Base-by-base conservation (phyloP, 1,140 invertebrate genomes). In the Brachionus paranguensis region DNA sequence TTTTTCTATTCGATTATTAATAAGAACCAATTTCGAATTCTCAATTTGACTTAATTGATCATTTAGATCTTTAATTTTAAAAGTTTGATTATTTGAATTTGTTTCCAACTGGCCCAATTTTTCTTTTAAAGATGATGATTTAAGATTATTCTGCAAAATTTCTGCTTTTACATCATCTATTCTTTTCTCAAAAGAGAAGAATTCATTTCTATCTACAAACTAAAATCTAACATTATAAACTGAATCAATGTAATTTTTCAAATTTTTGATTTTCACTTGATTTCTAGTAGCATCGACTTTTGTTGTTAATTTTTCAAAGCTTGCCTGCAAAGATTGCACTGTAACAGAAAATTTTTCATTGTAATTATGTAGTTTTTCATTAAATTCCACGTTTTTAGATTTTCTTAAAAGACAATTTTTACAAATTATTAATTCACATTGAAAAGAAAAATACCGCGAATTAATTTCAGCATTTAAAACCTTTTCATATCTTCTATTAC, bases 401-500 rank as follows among this genome's bases (percentile, higher is more conserved):
- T 81, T 81, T 64, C 78, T 79, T 50, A 50, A 41, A 27, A 33
- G 5, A 2, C 3, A 33, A 33, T 33, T 33, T 3, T 1, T 1
- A 2, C n/a, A 47, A 47, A 47, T 12, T 27, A 12, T 68, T 0
- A 17, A 12, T 68, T 29, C 8, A 70, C 3, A n/a, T 12, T 14
- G 1, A 33, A 27, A 1, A 14, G 7, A 17, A 50, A 6, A 76
- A 41, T 79, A 88, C 88, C 88, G 87, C 53, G 88, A 88, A 78
- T 88, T 88, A 33, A 89, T 89, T 85, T 89, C 89, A 45, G 89
- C 89, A 27, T 86, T 85, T 29, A 89, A 85, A 12, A 89, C 85
- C 85, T 89, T 88, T 84, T 89, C 88, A 53, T 87, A 84, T 65
- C 87, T 87, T 81, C 87, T 86, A 76, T 87, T 88, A 60, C 87